Evolutionary conservation across 2,888 invertebrate species (phyloP).

Genomic region (Acrobasis suavella): DNA sequence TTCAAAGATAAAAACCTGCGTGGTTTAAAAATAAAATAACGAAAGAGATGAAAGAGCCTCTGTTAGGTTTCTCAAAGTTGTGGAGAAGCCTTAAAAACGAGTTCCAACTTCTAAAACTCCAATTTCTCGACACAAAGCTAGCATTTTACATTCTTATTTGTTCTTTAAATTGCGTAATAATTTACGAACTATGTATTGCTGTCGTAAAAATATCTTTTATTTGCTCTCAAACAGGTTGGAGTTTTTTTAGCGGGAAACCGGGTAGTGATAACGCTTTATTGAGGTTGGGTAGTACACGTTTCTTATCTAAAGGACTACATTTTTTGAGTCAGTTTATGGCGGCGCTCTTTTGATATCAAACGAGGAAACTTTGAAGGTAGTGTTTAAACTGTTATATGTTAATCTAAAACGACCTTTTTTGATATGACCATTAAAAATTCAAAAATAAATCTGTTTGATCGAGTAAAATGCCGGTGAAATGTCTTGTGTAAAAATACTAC

Average conservation of each 20-base stretch:
- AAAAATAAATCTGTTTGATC: no score
- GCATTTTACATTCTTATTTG: slow-evolving; percentile 43
- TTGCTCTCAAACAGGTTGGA: slow-evolving; percentile 14
- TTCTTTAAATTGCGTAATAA: slow-evolving; percentile 42
- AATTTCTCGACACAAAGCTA: slow-evolving; percentile 53
- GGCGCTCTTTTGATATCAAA: background rate
- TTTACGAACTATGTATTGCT: slow-evolving; percentile 26
- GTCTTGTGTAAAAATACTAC: no score
- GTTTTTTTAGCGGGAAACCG: slow-evolving; percentile 4
- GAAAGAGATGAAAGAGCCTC: slow-evolving; percentile 52
- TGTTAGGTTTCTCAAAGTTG: slow-evolving; percentile 60
- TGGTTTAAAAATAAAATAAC: slow-evolving; percentile 50
- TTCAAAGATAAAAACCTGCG: slow-evolving; percentile 30
- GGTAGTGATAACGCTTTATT: slow-evolving; percentile 5
- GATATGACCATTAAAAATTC: no score
- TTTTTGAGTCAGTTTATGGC: slow-evolving; percentile 5
- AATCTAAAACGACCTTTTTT: no score
- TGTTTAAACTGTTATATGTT: background rate
- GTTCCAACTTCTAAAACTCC: slow-evolving; percentile 53
- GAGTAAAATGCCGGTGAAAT: no score
- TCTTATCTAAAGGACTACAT: slow-evolving; percentile 8
- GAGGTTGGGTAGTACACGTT: slow-evolving; percentile 8
- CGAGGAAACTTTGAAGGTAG: background rate
- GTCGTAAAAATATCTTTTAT: slow-evolving; percentile 10
- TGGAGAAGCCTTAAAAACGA: slow-evolving; percentile 67